phyloP scores from a whole-genome alignment of 2,888 invertebrate genomes.

The Xanthorhoe designata region DNA sequence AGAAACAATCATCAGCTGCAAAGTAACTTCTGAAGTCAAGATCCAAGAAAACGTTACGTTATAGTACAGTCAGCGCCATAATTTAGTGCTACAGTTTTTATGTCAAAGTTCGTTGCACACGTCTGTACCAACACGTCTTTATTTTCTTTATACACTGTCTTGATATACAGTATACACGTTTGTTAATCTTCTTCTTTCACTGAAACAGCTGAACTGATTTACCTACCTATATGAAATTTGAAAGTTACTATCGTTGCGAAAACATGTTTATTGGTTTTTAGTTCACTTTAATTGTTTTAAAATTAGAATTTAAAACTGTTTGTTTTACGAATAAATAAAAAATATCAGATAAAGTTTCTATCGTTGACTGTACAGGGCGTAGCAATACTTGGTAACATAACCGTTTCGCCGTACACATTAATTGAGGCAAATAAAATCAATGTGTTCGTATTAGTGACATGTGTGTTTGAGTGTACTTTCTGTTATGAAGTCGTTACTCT shows the following conservation, averaged over 20 bases:
- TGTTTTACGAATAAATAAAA: no score
- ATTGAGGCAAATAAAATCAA: slow-evolving; percentile 77
- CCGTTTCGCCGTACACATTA: slow-evolving; percentile 80
- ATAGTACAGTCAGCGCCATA: background rate
- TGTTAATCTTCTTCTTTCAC: no score
- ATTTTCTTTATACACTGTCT: no score
- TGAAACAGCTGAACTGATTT: no score
- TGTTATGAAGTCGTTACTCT: slow-evolving; percentile 38
- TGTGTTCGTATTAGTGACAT: slow-evolving; percentile 46
- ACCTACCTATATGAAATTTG: no score
- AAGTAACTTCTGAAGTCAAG: background rate
- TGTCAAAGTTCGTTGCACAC: no score
- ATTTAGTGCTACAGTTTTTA: background rate
- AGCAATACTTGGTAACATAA: slow-evolving; percentile 66
- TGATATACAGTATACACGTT: no score
- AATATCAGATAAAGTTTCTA: slow-evolving; percentile 40
- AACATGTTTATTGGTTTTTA: no score
- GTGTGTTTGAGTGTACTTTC: slow-evolving; percentile 35
- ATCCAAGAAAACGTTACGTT: background rate
- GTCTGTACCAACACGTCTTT: no score
- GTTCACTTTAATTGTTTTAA: no score
- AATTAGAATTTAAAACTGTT: no score
- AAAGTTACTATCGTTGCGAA: no score
- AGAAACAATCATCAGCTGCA: background rate
- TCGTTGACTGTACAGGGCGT: slow-evolving; percentile 61